Conservation (phyloP, 2,113 vertebrate species). For the Podilymbus podiceps region DNA sequence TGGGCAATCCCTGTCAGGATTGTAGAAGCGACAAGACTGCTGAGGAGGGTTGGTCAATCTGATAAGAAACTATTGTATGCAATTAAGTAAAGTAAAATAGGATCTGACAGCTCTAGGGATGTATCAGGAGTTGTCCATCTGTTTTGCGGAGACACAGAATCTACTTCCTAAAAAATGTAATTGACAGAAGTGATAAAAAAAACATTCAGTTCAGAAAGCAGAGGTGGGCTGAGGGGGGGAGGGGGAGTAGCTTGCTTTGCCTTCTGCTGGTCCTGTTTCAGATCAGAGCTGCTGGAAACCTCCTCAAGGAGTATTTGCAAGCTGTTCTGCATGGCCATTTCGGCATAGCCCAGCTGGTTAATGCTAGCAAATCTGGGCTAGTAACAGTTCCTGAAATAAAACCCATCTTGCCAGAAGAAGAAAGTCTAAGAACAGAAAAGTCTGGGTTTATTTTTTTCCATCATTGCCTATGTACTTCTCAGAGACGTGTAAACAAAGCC, state of each 20-base stretch:
- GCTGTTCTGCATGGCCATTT: conserved; percentile 8
- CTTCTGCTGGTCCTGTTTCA: background rate
- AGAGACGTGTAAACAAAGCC: conserved; percentile 52
- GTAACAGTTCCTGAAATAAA: conserved; percentile 21
- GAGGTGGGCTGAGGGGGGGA: background rate
- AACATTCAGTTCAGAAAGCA: background rate
- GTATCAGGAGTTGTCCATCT: background rate
- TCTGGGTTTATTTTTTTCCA: conserved; percentile 28
- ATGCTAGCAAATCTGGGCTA: conserved; percentile 10
- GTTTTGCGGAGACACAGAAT: background rate
- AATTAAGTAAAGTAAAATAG: background rate
- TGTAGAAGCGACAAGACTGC: background rate
- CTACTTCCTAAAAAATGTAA: background rate
- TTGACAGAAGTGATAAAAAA: background rate
- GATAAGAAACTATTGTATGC: background rate
- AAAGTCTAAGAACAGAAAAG: conserved; percentile 36
- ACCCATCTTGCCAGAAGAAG: conserved; percentile 7
- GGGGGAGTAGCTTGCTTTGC: background rate
- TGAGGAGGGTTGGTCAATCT: background rate
- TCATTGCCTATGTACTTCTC: conserved; percentile 33
- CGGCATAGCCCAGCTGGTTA: background rate
- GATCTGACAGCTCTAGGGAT: background rate
- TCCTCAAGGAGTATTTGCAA: background rate
- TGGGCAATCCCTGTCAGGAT: background rate
- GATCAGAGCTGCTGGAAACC: background rate